These are phyloP conservation scores for Agraylea sexmaculata DNA, from an alignment of 1,140 invertebrate species.

Conservation along the genomic window DNA sequence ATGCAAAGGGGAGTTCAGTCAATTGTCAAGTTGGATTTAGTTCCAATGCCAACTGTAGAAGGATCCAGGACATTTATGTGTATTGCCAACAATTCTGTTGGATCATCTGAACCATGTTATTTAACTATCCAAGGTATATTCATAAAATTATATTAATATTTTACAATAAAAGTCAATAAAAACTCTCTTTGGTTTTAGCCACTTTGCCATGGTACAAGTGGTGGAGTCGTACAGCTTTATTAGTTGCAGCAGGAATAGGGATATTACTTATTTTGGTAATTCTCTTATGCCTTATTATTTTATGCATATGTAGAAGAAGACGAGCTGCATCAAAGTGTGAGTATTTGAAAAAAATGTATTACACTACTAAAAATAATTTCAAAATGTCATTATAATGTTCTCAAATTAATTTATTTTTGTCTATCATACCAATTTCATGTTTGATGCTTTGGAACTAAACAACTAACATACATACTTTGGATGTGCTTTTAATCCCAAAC, in stretches of 20 bases:
- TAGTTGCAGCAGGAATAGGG: conserved; percentile 14
- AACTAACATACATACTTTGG: too few species aligned
- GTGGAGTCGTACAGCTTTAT: conserved; percentile 17
- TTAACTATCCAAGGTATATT: conserved; percentile 57
- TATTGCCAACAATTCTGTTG: conserved; percentile 72
- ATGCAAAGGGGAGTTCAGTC: conserved; percentile 44
- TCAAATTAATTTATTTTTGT: conserved; percentile 4
- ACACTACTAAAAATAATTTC: not conserved
- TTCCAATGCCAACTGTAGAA: conserved; percentile 40
- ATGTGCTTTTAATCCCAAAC: conserved; percentile 3
- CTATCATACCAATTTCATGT: not conserved
- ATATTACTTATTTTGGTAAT: conserved; percentile 59
- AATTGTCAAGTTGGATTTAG: conserved; percentile 53
- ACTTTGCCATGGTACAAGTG: conserved; percentile 18
- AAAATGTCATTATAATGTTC: not conserved
- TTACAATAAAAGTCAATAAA: too few species aligned
- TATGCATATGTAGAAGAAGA: conserved; percentile 67
- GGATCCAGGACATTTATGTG: conserved; percentile 69
- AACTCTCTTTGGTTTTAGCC: conserved; percentile 9
- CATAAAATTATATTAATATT: conserved; percentile 2
- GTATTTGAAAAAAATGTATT: conserved; percentile 31
- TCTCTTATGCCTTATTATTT: conserved; percentile 71
- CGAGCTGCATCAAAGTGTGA: conserved; percentile 72
- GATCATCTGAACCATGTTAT: conserved; percentile 59
- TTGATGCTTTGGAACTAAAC: not conserved